phyloP scores from a whole-genome alignment of 2,797 vertebrate genomes.

The Carcharodon carcharias region DNA sequence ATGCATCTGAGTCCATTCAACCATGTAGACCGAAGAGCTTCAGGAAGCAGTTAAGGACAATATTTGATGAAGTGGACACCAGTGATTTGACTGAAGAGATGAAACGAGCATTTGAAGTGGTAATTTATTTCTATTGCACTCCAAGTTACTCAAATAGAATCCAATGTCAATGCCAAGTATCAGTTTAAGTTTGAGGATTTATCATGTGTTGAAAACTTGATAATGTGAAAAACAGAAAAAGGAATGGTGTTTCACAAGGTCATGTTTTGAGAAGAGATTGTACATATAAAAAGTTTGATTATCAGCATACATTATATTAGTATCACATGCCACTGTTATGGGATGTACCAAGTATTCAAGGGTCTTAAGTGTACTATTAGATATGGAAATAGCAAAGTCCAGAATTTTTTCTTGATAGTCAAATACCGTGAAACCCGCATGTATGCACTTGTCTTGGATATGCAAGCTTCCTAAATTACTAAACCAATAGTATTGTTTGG shows the following conservation, averaged over 20 bases:
- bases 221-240: background rate
- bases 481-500: background rate
- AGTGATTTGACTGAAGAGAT: background rate
- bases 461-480: background rate
- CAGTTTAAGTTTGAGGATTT: background rate
- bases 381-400: background rate
- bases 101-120: constrained; percentile 20
- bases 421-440: background rate
- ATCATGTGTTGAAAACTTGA: constrained; percentile 15
- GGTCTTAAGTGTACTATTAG: background rate
- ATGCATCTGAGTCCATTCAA: background rate
- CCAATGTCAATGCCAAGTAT: background rate
- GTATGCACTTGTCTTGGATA: background rate
- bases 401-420: background rate
- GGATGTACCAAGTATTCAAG: background rate
- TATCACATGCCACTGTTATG: background rate
- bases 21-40: background rate
- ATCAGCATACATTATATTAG: background rate
- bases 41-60: background rate
- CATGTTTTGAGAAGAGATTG: background rate
- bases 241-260: constrained; percentile 16
- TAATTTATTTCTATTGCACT: background rate
- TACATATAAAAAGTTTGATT: background rate
- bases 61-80: background rate
- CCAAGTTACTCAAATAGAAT: background rate